Base-by-base conservation (phyloP, 1,140 invertebrate genomes). In the Lordiphosa clarofinis region DNA sequence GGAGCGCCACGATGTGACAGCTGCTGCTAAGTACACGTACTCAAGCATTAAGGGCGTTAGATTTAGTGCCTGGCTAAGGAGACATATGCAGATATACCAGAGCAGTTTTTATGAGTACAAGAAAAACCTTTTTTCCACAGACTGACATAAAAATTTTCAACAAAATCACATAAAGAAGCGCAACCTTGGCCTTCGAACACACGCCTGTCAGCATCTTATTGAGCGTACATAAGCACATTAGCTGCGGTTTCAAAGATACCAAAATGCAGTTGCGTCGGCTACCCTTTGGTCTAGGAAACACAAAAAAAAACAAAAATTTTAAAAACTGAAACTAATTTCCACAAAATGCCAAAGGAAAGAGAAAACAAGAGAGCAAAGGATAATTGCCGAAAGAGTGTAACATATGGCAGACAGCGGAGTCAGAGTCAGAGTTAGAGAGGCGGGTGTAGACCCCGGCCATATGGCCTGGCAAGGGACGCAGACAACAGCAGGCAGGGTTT, bases 181-280 rank as follows among this genome's bases (percentile, higher is more conserved):
- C 73, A 65, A 74, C 75, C 75, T 78, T 81, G 38, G 69, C 55
- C 56, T 39, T 70, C 54, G 37, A 63, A 62, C 52, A 73, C 65
- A 79, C 54, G 64, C 52, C 72, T 81, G 76, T 81, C 76, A 81
- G 73, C 78, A 71, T 82, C 76, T 81, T 76, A 81, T 81, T 81
- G 76, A 81, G 76, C 75, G 67, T 58, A 61, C 63, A 76, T 81
- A 81, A 81, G 78, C 76, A 61, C 73, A 81, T 81, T 81, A 81
- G 78, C 78, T 75, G 76, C 78, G 76, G 67, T 72, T 46, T 46
- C 7, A 46, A 46, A 33, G 24, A 46, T 46, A 28, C 42, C 42
- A 21, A 44, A 12, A 44, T 44, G 42, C 42, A 44, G 42, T 44
- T 11, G 39, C 13, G 39, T 12, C 43, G 43, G 43, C 24, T 46